These are phyloP conservation scores for Anticlea derivata DNA, from an alignment of 2,888 invertebrate species.

Conservation along the genomic window DNA sequence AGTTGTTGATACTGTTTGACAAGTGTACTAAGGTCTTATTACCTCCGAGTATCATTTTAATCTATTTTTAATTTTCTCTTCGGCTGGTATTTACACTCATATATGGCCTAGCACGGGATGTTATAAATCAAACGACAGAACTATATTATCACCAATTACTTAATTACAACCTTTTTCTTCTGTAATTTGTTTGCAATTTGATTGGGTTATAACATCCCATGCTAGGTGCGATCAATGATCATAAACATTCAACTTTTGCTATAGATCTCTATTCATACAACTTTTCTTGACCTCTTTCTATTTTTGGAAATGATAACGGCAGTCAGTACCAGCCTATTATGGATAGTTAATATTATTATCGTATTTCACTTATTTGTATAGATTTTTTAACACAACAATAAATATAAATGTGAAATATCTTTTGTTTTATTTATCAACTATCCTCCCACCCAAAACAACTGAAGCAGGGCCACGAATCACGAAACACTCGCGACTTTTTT, in stretches of 20 bases:
- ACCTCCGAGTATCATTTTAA: constrained; percentile 84
- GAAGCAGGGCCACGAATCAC: too few relatives aligned
- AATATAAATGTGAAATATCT: constrained; percentile 80
- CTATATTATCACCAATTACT: background rate
- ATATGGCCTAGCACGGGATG: constrained; percentile 32
- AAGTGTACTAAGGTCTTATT: constrained; percentile 78
- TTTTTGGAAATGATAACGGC: constrained; percentile 43
- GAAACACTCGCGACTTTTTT: too few relatives aligned
- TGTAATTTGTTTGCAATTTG: background rate
- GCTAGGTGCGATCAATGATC: constrained; percentile 19
- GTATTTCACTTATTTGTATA: constrained; percentile 83
- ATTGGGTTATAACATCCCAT: background rate
- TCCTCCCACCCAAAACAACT: background rate
- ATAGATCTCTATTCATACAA: constrained; percentile 36
- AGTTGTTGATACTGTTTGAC: constrained; percentile 72
- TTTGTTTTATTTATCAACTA: constrained; percentile 58
- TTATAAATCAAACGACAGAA: too few relatives aligned
- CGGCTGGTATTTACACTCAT: constrained; percentile 62
- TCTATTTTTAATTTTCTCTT: constrained; percentile 70
- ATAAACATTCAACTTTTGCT: constrained; percentile 30
- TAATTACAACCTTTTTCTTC: background rate
- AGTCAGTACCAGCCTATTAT: constrained; percentile 62
- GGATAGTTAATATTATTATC: constrained; percentile 75
- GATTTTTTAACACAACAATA: constrained; percentile 83
- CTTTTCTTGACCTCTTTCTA: constrained; percentile 28